phyloP scores from a whole-genome alignment of 35 echinoderm and acorn worm species.

The Stichopus chloronotus region DNA sequence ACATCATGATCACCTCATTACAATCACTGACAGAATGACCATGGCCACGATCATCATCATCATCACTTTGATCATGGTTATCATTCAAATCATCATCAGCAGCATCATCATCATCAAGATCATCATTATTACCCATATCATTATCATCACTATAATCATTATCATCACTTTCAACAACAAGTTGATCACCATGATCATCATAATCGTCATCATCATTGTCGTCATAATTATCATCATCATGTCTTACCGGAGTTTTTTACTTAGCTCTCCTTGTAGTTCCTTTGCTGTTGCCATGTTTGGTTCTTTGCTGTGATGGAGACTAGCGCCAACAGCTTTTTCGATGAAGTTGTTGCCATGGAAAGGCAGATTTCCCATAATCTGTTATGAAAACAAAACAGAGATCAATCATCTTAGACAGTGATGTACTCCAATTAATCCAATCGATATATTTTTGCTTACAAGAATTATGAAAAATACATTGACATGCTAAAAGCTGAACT shows the following conservation, averaged over 20 bases:
- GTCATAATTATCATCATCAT: background rate
- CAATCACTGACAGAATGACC: background rate
- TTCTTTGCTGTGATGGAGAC: slow-evolving; percentile 55
- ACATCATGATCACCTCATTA: background rate
- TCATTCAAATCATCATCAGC: too few species aligned
- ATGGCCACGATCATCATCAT: background rate
- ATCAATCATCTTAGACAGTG: too few species aligned
- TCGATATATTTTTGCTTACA: too few species aligned
- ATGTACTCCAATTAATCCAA: too few species aligned
- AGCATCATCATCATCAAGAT: too few species aligned
- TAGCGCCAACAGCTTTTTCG: slow-evolving; percentile 63
- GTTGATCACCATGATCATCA: background rate
- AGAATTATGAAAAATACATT: too few species aligned
- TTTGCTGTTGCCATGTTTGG: slow-evolving; percentile 2
- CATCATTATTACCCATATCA: too few species aligned
- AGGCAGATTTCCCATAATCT: slow-evolving; percentile 31
- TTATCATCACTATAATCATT: too few species aligned
- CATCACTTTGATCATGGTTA: background rate
- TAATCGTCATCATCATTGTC: background rate
- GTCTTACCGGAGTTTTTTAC: background rate
- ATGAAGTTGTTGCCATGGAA: slow-evolving; percentile 63
- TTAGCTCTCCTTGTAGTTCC: background rate
- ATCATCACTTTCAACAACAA: too few species aligned
- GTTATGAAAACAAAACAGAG: background rate
- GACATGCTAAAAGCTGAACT: too few species aligned